These are phyloP conservation scores for Itoplectis maculator DNA, from an alignment of 2,888 invertebrate species.

Conservation along the genomic window DNA sequence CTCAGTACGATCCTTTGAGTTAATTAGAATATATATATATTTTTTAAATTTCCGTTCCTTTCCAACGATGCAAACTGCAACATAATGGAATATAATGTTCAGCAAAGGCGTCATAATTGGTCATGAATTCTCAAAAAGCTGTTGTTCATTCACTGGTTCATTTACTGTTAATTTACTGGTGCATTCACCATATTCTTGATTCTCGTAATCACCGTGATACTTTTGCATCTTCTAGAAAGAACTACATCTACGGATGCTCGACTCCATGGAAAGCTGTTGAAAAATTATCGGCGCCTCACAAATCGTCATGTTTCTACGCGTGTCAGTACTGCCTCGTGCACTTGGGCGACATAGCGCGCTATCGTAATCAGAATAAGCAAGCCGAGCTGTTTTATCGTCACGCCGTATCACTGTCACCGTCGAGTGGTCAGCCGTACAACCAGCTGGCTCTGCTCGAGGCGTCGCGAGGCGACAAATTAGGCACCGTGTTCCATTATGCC, in stretches of 20 bases:
- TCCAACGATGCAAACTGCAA: too few relatives aligned
- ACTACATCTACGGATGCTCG: constrained; percentile 84
- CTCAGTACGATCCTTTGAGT: too few relatives aligned
- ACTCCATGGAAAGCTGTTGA: constrained; percentile 84
- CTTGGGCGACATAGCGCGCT: constrained; percentile 94
- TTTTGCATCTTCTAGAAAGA: constrained; percentile 79
- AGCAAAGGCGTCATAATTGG: too few relatives aligned
- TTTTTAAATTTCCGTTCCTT: too few relatives aligned
- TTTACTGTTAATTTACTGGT: too few relatives aligned
- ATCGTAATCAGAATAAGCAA: constrained; percentile 92
- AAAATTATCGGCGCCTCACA: constrained; percentile 85
- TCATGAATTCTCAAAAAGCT: too few relatives aligned
- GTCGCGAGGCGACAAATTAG: constrained; percentile 92
- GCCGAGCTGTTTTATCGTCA: constrained; percentile 95
- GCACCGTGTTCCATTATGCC: constrained; percentile 94
- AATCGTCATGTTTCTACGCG: constrained; percentile 92
- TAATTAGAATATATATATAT: too few relatives aligned
- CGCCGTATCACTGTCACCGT: constrained; percentile 90
- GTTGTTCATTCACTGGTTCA: too few relatives aligned
- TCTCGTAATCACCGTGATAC: background rate
- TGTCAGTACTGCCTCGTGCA: constrained; percentile 96
- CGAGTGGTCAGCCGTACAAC: constrained; percentile 95
- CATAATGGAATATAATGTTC: too few relatives aligned
- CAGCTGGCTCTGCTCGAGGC: constrained; percentile 94
- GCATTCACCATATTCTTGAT: background rate